Percentiles rank a stretch among this genome's conserved stretches.
phyloP scores from a whole-genome alignment of 2,888 invertebrate species.

The Drosophila paranaensis region DNA sequence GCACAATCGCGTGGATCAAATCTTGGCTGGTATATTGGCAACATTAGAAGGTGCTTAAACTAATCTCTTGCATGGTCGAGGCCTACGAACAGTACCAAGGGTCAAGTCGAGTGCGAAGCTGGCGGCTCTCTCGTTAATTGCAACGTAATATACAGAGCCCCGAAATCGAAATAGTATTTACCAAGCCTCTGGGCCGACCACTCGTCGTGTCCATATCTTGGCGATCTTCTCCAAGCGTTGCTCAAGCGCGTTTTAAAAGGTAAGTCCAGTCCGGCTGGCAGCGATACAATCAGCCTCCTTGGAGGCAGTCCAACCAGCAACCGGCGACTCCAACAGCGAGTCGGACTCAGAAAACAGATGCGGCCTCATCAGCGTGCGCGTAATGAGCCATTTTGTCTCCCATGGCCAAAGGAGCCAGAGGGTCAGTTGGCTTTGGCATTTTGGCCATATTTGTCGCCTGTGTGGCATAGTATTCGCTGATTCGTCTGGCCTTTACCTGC shows the following conservation, averaged over 20 bases:
- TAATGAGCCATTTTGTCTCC: slow-evolving; percentile 66
- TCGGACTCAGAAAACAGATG: slow-evolving; percentile 35
- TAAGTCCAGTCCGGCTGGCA: slow-evolving; percentile 15
- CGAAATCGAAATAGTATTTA: slow-evolving; percentile 62
- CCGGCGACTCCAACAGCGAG: neutral
- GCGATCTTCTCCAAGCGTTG: slow-evolving; percentile 49
- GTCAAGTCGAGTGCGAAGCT: slow-evolving; percentile 69
- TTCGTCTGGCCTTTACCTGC: neutral
- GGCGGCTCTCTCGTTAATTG: slow-evolving; percentile 55
- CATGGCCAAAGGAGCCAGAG: slow-evolving; percentile 1
- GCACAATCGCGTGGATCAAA: slow-evolving; percentile 50
- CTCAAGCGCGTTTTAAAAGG: slow-evolving; percentile 57
- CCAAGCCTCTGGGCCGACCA: slow-evolving; percentile 23
- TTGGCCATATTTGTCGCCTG: slow-evolving; percentile 75
- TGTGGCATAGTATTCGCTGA: slow-evolving; percentile 47
- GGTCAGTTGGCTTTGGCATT: slow-evolving; percentile 42
- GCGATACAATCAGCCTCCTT: slow-evolving; percentile 56
- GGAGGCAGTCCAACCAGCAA: neutral
- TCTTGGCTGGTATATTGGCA: slow-evolving; percentile 67
- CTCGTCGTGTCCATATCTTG: slow-evolving; percentile 47
- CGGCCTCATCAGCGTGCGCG: slow-evolving; percentile 59
- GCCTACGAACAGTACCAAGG: slow-evolving; percentile 38
- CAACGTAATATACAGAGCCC: slow-evolving; percentile 25
- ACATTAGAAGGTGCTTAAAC: slow-evolving; percentile 67
- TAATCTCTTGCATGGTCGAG: slow-evolving; percentile 23